Percentiles rank a stretch among this genome's conserved stretches.
Conservation (phyloP, 2,888 invertebrate genomes). For the Gasteruption jaculator region DNA sequence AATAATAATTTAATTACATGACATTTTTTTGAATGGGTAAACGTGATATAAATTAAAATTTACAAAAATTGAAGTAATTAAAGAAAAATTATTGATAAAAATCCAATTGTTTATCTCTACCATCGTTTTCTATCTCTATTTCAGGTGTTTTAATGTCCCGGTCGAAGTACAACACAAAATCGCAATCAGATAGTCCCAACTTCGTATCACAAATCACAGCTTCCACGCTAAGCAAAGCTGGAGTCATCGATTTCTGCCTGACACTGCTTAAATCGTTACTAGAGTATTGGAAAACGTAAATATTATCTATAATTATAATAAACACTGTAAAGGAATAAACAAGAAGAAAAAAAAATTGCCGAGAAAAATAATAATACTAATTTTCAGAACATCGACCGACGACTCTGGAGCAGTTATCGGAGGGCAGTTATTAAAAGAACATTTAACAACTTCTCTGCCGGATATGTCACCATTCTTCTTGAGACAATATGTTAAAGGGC, state of each 20-base stretch:
- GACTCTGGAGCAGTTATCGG: slow-evolving; percentile 54
- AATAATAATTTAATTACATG: background rate
- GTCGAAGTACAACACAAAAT: slow-evolving; percentile 58
- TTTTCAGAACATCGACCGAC: slow-evolving; percentile 42
- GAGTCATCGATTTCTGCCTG: slow-evolving; percentile 70
- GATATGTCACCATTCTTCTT: slow-evolving; percentile 96
- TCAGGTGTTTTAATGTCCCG: slow-evolving; percentile 73
- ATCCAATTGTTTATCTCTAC: background rate
- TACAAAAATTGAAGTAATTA: background rate
- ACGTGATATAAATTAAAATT: background rate
- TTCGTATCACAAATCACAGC: slow-evolving; percentile 70
- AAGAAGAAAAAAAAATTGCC: background rate
- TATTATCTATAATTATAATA: slow-evolving; percentile 7
- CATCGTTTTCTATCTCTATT: slow-evolving; percentile 1
- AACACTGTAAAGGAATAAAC: too few species aligned
- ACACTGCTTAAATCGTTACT: slow-evolving; percentile 67
- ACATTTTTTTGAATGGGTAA: background rate
- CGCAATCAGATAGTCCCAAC: slow-evolving; percentile 50
- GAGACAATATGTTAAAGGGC: slow-evolving; percentile 85
- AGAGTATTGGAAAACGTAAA: slow-evolving; percentile 69
- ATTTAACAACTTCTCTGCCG: slow-evolving; percentile 75
- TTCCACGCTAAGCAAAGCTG: slow-evolving; percentile 64
- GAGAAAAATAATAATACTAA: background rate
- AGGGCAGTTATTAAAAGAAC: slow-evolving; percentile 76
- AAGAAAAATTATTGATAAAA: background rate